Conservation (phyloP, 2,113 vertebrate species). For the Grantiella picta region DNA sequence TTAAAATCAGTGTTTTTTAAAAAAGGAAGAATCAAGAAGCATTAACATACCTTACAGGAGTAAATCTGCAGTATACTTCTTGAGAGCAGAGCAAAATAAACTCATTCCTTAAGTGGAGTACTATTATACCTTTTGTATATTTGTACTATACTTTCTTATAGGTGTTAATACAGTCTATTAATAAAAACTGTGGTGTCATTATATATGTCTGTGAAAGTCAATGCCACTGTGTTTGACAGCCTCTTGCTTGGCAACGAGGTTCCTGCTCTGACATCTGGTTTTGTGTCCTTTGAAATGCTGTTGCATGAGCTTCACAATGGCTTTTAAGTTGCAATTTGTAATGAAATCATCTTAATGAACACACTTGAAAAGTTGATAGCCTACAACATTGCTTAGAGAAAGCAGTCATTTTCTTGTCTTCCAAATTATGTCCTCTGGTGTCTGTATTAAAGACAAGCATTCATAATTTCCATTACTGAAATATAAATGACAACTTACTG, state of each 20-base stretch:
- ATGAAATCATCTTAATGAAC: not conserved
- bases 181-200: not conserved
- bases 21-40: not conserved
- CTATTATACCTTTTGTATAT: not conserved
- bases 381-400: not conserved
- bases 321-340: not conserved
- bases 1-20: not conserved
- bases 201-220: not conserved
- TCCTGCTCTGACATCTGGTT: not conserved
- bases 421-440: not conserved
- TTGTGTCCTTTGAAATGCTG: not conserved
- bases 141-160: not conserved
- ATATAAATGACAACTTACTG: not conserved
- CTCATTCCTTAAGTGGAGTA: not conserved
- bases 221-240: not conserved
- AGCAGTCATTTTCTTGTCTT: not conserved
- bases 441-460: not conserved
- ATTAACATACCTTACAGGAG: not conserved
- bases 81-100: not conserved
- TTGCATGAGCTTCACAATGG: not conserved
- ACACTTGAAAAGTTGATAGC: not conserved
- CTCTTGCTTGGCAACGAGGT: not conserved
- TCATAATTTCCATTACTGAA: not conserved
- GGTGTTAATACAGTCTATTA: not conserved
- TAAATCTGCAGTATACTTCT: not conserved